Base-by-base conservation (phyloP, 2,888 invertebrate genomes). In the Melinaea menophilus region DNA sequence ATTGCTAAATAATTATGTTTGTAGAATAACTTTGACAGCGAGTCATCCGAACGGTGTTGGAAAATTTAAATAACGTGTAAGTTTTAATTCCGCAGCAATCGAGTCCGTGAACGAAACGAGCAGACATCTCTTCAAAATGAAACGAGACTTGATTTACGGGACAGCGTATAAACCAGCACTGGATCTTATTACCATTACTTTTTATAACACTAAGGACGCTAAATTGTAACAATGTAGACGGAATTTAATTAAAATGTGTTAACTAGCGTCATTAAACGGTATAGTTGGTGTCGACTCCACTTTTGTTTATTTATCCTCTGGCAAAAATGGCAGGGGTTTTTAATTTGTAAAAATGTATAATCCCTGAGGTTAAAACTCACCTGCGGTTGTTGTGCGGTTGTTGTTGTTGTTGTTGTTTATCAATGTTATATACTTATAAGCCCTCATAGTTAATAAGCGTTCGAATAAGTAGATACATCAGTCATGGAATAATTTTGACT, bases 131-230 rank as follows among this genome's bases (percentile, higher is more conserved):
- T 66, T 69, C 69, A 66, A 74, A 75, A 73, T 73, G 71, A 73
- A 88, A 88, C 81, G 85, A 81, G 82, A 77, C 80, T 79, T 89
- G 89, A 90, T 89, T 90, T 89, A 90, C 31, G 51, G 31, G 51
- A 51, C 82, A 80, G 75, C 82, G 75, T 79, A 78, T 84, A 84
- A 81, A 87, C 79, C 79, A 78, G 80, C 79, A 78, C 78, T 72
- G 81, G 84, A 80, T 86, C 87, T 89, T 90, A 88, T 88, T 87
- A 89, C 86, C 87, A 87, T 89, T 85, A 88, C 88, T 88, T 89
- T 89, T 90, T 88, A 89, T 88, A 88, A 84, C 85, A 83, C 76
- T 75, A 77, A 76, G 75, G 79, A 81, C 78, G 82, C 81, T 88
- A 86, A 88, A 86, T 86, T 86, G 89, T 83, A 81, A 85, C 85